These are phyloP conservation scores for Eumerus sabulonum DNA, from an alignment of 2,888 invertebrate species.

Conservation along the genomic window DNA sequence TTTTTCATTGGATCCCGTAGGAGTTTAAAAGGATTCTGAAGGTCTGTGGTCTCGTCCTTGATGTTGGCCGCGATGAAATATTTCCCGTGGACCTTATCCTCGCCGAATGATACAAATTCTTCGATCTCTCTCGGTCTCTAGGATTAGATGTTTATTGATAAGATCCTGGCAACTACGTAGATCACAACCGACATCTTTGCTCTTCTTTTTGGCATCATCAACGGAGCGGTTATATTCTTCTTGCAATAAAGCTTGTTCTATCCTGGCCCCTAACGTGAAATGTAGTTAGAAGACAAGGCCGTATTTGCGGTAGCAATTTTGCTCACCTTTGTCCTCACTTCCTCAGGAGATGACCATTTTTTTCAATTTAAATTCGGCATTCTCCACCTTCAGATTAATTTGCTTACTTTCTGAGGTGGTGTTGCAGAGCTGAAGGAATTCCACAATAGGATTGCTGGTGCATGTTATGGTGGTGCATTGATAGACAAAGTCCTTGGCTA, in stretches of 20 bases:
- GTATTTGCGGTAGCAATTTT: no score
- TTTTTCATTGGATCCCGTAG: slow-evolving; percentile 86
- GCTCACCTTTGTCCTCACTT: slow-evolving; percentile 80
- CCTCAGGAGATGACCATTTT: no score
- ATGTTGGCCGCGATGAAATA: slow-evolving; percentile 97
- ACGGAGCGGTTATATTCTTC: slow-evolving; percentile 88
- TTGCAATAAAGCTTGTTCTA: slow-evolving; percentile 94
- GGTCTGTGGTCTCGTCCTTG: slow-evolving; percentile 86
- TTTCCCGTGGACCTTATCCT: slow-evolving; percentile 94
- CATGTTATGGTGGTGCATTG: no score
- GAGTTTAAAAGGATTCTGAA: slow-evolving; percentile 85
- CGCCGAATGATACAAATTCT: slow-evolving; percentile 88
- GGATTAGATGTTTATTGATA: slow-evolving; percentile 91
- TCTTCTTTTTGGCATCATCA: slow-evolving; percentile 91
- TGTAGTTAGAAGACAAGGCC: background rate
- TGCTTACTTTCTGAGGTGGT: no score
- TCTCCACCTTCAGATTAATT: no score
- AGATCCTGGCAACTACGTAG: slow-evolving; percentile 94
- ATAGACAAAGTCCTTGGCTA: no score
- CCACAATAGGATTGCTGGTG: no score
- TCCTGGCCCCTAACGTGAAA: slow-evolving; percentile 81
- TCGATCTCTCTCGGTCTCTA: slow-evolving; percentile 94
- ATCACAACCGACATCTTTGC: slow-evolving; percentile 92
- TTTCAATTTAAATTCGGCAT: no score
- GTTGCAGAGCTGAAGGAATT: no score